These are phyloP conservation scores for Pelochelys cantorii DNA, from an alignment of 2,797 vertebrate species.

Conservation along the genomic window DNA sequence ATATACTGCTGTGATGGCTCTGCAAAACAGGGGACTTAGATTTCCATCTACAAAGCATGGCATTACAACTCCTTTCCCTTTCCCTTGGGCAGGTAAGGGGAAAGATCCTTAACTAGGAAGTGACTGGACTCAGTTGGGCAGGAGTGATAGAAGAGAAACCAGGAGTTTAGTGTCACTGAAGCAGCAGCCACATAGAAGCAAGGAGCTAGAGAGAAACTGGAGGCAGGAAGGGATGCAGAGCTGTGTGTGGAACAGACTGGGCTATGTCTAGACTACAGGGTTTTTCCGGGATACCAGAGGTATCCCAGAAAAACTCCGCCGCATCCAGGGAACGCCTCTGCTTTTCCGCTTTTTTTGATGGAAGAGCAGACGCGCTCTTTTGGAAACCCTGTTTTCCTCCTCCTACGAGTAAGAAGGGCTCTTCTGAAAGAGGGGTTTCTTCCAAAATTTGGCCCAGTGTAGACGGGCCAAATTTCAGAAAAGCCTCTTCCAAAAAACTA, in stretches of 20 bases:
- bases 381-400: too few species aligned
- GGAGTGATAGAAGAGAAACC: neutral
- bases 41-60: neutral
- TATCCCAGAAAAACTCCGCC: too few species aligned
- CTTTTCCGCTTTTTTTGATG: too few species aligned
- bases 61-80: neutral
- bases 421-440: too few species aligned
- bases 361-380: too few species aligned
- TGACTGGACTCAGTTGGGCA: neutral
- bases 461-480: too few species aligned
- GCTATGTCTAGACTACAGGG: too few species aligned
- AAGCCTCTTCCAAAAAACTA: too few species aligned
- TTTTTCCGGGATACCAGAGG: too few species aligned
- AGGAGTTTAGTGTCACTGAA: neutral
- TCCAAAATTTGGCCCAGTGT: too few species aligned
- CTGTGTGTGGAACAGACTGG: neutral
- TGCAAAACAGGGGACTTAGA: neutral
- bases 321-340: too few species aligned
- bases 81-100: neutral
- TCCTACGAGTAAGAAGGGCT: too few species aligned
- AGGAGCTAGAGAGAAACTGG: neutral
- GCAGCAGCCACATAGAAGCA: neutral
- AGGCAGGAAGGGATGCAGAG: neutral
- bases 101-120: neutral
- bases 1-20: neutral